Percentiles rank a stretch among this genome's conserved stretches.
These are phyloP conservation scores for Agapornis canus DNA, from an alignment of 2,797 vertebrate species.

Conservation along the genomic window DNA sequence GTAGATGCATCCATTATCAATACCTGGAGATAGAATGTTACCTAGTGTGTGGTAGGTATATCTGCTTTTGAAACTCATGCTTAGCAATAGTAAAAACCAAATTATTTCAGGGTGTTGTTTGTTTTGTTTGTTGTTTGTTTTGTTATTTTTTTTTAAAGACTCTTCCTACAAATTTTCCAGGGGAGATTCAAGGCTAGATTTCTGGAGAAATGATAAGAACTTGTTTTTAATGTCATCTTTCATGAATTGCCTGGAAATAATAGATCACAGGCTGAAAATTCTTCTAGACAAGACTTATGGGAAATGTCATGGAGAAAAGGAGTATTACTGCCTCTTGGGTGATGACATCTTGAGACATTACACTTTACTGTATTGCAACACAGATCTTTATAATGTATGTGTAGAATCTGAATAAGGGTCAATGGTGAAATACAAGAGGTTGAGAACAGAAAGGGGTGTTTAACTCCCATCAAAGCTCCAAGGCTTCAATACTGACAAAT, in stretches of 20 bases:
- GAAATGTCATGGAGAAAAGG: background rate
- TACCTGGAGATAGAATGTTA: background rate
- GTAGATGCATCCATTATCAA: background rate
- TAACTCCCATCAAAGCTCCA: background rate
- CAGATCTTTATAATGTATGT: background rate
- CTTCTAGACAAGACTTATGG: background rate
- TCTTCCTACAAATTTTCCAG: background rate
- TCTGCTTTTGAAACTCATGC: background rate
- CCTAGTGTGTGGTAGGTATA: background rate
- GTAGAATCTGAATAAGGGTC: background rate
- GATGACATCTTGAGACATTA: background rate
- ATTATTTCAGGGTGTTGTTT: background rate
- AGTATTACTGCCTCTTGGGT: background rate
- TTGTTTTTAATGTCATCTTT: background rate
- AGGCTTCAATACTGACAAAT: background rate
- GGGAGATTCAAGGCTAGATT: background rate
- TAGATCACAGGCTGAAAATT: background rate
- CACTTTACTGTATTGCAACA: background rate
- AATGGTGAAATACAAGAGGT: background rate
- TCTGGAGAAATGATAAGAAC: background rate
- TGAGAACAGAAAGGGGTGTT: background rate
- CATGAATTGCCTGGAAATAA: background rate
- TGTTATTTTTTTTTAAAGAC: background rate
- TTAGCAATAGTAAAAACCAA: background rate
- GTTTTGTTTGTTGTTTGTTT: background rate